phyloP scores from a whole-genome alignment of 2,888 invertebrate species.

The Tenthredo livida region DNA sequence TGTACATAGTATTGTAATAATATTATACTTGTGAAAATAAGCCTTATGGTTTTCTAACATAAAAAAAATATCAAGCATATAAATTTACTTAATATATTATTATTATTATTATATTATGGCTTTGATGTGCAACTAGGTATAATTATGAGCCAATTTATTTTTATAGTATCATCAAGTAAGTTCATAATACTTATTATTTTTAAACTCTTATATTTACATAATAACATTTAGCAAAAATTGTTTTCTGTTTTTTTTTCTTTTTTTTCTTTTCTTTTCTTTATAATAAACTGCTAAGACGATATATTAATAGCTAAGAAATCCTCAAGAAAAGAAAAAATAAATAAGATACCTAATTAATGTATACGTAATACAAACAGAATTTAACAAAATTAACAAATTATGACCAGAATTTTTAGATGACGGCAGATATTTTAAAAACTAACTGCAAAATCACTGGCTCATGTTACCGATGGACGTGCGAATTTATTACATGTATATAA shows the following conservation, averaged over 20 bases:
- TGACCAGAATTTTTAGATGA: background rate
- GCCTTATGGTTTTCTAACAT: constrained; percentile 13
- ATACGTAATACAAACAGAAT: background rate
- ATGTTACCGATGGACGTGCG: constrained; percentile 33
- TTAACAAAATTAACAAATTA: background rate
- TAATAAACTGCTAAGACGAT: background rate
- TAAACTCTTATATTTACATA: constrained; percentile 39
- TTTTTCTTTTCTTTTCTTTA: background rate
- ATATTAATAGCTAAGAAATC: background rate
- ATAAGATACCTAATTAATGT: constrained; percentile 11
- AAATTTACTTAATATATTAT: constrained; percentile 1
- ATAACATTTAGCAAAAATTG: constrained; percentile 38
- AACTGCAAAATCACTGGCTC: constrained; percentile 13
- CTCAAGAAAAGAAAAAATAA: constrained; percentile 32
- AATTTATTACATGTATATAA: background rate
- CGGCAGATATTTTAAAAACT: background rate
- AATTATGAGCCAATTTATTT: constrained; percentile 1
- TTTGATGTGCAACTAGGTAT: constrained; percentile 21
- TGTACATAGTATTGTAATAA: background rate
- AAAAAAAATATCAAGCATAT: constrained; percentile 32
- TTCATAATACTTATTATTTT: background rate
- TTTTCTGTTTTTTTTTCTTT: background rate
- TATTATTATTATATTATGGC: background rate
- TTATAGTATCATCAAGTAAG: constrained; percentile 5
- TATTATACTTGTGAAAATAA: constrained; percentile 26